Base-by-base conservation (phyloP, 2,113 vertebrate genomes). In the Pseudolaguvia tuberculata region DNA sequence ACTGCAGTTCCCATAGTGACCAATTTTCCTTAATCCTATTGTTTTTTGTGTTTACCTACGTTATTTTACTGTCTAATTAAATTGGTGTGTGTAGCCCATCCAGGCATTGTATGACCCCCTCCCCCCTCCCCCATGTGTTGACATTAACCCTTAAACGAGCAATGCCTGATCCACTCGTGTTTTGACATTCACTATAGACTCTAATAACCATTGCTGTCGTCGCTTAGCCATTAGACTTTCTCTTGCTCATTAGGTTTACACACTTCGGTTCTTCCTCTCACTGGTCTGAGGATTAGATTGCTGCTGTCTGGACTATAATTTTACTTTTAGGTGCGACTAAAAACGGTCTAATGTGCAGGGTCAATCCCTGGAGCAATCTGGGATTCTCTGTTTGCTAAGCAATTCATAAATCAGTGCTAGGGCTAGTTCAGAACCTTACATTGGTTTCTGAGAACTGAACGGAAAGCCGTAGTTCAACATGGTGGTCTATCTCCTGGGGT, bases 1-100 rank as follows among this genome's bases (percentile, higher is more conserved):
- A 1, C 7, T 48, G 21, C 62, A 66, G 62, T 48, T 66, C 42
- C 62, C 62, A 66, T 66, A 14, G 62, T 3, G 21, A 66, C 62
- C 14, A 17, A 15, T 17, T 0, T 15, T 50, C 13, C 48, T 50
- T 2, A 20, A 7, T 47, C n/a, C 13, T 47, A 21, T 15, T 17
- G 15, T 25, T 45, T 47, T 6, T 42, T 35, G 59, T 21, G 31
- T 66, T 48, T 42, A 25, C 42, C 42, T 17, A 10, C 25, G 42
- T 42, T 63, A 5, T 63, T 35, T 45, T 21, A 23, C 5, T 21
- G n/a, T 61, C 3, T 39, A 20, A 61, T 39, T 12, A 5, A n/a
- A 35, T 25, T 12, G 4, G 10, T 39, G 21, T 31, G 9, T n/a
- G n/a, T n/a, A n/a, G n/a, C n/a, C n/a, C n/a, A n/a, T n/a, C n/a